phyloP scores from a whole-genome alignment of 2,113 vertebrate species.

The Prietella phreatophila region DNA sequence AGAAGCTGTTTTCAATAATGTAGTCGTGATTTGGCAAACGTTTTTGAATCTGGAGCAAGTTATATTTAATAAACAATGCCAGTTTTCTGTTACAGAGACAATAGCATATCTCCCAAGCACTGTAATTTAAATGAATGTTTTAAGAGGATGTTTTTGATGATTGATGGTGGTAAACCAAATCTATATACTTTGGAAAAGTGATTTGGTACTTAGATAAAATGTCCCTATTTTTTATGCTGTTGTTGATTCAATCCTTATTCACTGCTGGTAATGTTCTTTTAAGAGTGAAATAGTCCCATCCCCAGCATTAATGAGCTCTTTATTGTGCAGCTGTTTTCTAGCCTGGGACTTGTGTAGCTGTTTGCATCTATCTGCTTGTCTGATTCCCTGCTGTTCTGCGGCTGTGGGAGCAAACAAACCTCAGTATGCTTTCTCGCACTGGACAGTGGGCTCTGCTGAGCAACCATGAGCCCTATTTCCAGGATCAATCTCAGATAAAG shows the following conservation, averaged over 20 bases:
- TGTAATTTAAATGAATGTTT: conserved; percentile 24
- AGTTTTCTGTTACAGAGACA: conserved; percentile 35
- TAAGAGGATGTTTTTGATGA: conserved; percentile 27
- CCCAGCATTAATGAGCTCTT: conserved; percentile 39
- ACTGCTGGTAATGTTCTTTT: conserved; percentile 29
- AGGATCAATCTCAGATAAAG: conserved; percentile 41
- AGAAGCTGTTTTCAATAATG: conserved; percentile 21
- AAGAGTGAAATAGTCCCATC: conserved; percentile 28
- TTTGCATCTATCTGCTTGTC: conserved; percentile 25
- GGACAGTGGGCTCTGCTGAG: conserved; percentile 5
- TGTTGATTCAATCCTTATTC: conserved; percentile 14
- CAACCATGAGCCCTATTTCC: conserved; percentile 22
- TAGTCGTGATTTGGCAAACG: conserved; percentile 19
- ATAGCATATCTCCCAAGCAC: conserved; percentile 29
- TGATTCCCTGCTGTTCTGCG: conserved; percentile 46
- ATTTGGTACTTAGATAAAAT: not conserved
- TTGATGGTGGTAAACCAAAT: conserved; percentile 13
- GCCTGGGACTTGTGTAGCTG: conserved; percentile 2
- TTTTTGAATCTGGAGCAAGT: conserved; percentile 26
- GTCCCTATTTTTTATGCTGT: not conserved
- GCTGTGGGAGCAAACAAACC: conserved; percentile 41
- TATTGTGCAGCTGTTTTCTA: conserved; percentile 48
- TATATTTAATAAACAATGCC: conserved; percentile 40
- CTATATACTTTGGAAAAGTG: not conserved
- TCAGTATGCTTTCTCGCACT: conserved; percentile 38